Percentiles rank a stretch among this genome's conserved stretches.
These are phyloP conservation scores for Aplidium turbinatum DNA, from an alignment of 23 tunicate species.

Conservation along the genomic window DNA sequence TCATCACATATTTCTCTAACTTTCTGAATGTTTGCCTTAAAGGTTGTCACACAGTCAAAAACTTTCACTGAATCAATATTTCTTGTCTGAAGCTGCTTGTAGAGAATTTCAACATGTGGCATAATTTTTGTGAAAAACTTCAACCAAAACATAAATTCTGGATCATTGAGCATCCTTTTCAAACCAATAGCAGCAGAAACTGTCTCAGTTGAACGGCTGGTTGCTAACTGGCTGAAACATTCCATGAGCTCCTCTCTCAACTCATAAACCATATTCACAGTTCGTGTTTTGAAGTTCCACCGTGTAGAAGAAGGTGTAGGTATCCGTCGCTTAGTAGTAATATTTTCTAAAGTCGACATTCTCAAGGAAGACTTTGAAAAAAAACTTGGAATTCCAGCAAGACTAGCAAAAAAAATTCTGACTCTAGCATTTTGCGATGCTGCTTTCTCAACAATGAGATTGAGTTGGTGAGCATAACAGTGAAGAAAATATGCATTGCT, in stretches of 20 bases:
- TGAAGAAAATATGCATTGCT: constrained; percentile 1
- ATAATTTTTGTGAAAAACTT: constrained; percentile 23
- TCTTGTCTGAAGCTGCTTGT: constrained; percentile 11
- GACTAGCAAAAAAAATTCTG: not conserved
- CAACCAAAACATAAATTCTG: constrained; percentile 4
- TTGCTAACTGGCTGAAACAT: not conserved
- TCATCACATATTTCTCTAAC: constrained; percentile 1
- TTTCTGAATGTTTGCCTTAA: not conserved
- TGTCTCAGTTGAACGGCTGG: not conserved
- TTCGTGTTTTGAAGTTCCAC: constrained; percentile 4
- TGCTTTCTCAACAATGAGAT: not conserved
- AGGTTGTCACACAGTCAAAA: not conserved
- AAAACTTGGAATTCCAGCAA: not conserved
- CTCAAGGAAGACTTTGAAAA: not conserved
- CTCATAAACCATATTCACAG: not conserved
- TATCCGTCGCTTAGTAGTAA: not conserved
- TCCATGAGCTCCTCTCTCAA: not conserved
- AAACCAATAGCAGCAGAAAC: not conserved
- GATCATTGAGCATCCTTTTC: not conserved
- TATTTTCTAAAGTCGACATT: constrained; percentile 5
- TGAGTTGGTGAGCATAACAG: constrained; percentile 4
- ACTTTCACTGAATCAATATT: not conserved
- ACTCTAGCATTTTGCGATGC: not conserved
- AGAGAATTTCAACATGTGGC: constrained; percentile 41
- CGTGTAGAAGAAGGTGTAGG: constrained; percentile 4